These are phyloP conservation scores for Griposia aprilina DNA, from an alignment of 2,888 invertebrate species.

Conservation along the genomic window DNA sequence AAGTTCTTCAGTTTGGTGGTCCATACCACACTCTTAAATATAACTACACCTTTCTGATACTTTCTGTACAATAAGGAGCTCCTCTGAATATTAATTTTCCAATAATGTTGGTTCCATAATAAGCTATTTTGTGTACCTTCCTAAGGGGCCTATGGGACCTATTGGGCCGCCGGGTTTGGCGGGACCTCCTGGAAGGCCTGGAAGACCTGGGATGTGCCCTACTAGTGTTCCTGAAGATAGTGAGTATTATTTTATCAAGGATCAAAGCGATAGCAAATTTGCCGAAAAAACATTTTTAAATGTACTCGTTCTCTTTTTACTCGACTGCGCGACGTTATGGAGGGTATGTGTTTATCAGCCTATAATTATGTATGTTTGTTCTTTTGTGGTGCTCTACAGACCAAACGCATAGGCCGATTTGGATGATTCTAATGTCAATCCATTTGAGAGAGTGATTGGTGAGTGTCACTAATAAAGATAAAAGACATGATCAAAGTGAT, in stretches of 20 bases:
- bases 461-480: no score
- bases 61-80: background rate
- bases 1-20: no score
- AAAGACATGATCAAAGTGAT: no score
- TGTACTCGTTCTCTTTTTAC: background rate
- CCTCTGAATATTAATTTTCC: background rate
- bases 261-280: background rate
- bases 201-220: slow-evolving; percentile 8
- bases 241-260: slow-evolving; percentile 10
- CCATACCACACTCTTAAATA: no score
- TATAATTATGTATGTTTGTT: no score
- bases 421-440: no score
- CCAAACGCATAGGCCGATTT: no score
- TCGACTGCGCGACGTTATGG: no score
- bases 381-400: no score
- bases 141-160: background rate
- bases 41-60: no score
- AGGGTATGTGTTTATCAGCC: no score
- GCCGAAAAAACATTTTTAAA: background rate
- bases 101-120: background rate
- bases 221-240: background rate
- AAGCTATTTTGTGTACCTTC: background rate
- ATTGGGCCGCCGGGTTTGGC: background rate
- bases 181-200: slow-evolving; percentile 27
- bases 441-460: no score